phyloP scores from a whole-genome alignment of 2,888 invertebrate species.

The Choreutis nemorana region DNA sequence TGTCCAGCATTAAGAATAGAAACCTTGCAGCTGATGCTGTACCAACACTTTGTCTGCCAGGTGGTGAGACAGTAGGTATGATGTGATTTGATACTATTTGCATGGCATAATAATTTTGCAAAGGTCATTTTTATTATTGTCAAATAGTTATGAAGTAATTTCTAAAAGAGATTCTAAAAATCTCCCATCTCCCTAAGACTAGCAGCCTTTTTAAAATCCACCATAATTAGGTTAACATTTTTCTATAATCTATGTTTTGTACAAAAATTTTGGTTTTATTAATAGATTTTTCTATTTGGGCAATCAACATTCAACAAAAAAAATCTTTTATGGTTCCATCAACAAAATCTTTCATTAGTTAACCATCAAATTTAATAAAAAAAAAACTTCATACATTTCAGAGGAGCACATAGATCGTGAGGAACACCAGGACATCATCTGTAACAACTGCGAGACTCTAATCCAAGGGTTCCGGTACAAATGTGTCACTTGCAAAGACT shows the following conservation, averaged over 20 bases:
- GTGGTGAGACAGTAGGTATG: slow-evolving; percentile 23
- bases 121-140: too few relatives aligned
- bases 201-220: too few relatives aligned
- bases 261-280: slow-evolving; percentile 3
- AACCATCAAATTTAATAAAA: too few relatives aligned
- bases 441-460: slow-evolving; percentile 73
- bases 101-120: too few relatives aligned
- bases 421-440: slow-evolving; percentile 68
- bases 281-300: slow-evolving; percentile 12
- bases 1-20: slow-evolving; percentile 32
- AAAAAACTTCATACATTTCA: slow-evolving; percentile 10
- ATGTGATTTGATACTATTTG: not conserved
- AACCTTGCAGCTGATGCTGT: slow-evolving; percentile 36
- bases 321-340: too few relatives aligned
- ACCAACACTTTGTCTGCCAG: slow-evolving; percentile 35
- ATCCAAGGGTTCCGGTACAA: slow-evolving; percentile 85
- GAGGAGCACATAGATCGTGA: slow-evolving; percentile 16
- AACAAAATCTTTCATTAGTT: too few relatives aligned
- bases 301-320: too few relatives aligned
- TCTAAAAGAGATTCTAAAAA: not conserved
- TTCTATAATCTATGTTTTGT: too few relatives aligned
- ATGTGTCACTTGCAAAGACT: slow-evolving; percentile 81
- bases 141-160: too few relatives aligned
- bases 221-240: too few relatives aligned
- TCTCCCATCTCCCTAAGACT: too few relatives aligned